Conservation (phyloP, 2,888 invertebrate species). For the Bugula neritina region DNA sequence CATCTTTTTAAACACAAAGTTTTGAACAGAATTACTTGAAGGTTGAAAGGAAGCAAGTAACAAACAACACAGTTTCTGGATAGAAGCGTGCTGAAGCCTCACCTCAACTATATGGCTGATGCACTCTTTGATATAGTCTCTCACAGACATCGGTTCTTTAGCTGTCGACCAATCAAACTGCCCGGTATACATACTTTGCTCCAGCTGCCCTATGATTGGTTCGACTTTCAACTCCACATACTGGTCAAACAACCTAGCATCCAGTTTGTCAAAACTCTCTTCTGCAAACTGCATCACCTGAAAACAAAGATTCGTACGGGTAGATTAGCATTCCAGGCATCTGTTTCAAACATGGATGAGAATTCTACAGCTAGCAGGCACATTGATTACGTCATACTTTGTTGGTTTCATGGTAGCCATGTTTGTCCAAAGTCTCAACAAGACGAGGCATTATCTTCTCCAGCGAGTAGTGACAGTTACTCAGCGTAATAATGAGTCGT, state of each 20-base stretch:
- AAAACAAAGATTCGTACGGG: no score
- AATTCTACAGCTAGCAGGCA: no score
- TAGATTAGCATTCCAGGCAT: no score
- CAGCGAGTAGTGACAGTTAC: constrained; percentile 80
- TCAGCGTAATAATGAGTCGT: constrained; percentile 71
- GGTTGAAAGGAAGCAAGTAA: no score
- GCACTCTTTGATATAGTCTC: constrained; percentile 65
- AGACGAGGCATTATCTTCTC: constrained; percentile 69
- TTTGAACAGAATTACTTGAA: no score
- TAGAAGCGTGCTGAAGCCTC: no score
- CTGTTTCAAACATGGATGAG: no score
- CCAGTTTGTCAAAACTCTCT: constrained; percentile 45
- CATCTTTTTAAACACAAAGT: no score
- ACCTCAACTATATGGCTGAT: constrained; percentile 56
- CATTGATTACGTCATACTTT: no score
- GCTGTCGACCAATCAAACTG: constrained; percentile 78
- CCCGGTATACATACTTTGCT: constrained; percentile 90
- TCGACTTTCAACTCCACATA: constrained; percentile 78
- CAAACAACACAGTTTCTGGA: no score
- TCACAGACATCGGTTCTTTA: constrained; percentile 58
- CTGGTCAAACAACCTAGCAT: constrained; percentile 48
- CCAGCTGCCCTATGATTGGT: constrained; percentile 89
- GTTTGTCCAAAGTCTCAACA: constrained; percentile 60
- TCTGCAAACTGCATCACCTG: constrained; percentile 41
- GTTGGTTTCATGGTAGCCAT: constrained; percentile 67